Evolutionary conservation across 1,140 invertebrate species (phyloP), one percentile per base, ranked within the genome.

Genomic region (Grapholita molesta): DNA sequence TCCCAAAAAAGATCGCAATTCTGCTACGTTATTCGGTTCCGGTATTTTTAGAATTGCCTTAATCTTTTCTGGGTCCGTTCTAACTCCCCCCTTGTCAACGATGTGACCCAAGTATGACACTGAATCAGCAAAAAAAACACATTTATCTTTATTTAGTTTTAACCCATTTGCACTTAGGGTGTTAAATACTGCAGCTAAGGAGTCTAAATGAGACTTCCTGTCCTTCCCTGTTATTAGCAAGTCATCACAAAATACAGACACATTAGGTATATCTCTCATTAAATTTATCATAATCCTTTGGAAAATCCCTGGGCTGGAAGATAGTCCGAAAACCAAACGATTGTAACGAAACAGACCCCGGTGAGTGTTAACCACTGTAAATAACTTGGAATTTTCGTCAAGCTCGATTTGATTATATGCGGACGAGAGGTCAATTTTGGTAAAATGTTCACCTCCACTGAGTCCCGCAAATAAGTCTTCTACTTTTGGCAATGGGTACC

Each of bases 31-130:
- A 7, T 35, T 68, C 23, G 84, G 75, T 32, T 9, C 48, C 12
- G 68, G 68, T 24, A 76, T 68, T 2, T 85, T 28, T 65, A 18
- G 32, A 52, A 64, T 69, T 0, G 33, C 68, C 4, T 25, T 57
- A 32, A 69, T 33, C 53, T 64, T 69, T 3, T 52, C 33, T 8
- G 57, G 28, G 35, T 25, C 48, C 6, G 68, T 69, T 5, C 68
- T 57, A 9, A 92, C 70, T 5, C 87, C 84, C 0, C 82, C 12
- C 61, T 74, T 73, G 55, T 70, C 55, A 30, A 92, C 80, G 2
- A 68, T 57, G 70, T 84, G 74, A 42, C 89, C 89, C 57, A 90
- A 77, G 61, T 76, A 82, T 25, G 73, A 67, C 7, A 83, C 68
- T 33, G 71, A 67, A 7, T 64, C 21, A 23, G 71, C 42, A 42